Base-by-base conservation (phyloP, 2,797 vertebrate genomes). In the Sebastes matsubarae region DNA sequence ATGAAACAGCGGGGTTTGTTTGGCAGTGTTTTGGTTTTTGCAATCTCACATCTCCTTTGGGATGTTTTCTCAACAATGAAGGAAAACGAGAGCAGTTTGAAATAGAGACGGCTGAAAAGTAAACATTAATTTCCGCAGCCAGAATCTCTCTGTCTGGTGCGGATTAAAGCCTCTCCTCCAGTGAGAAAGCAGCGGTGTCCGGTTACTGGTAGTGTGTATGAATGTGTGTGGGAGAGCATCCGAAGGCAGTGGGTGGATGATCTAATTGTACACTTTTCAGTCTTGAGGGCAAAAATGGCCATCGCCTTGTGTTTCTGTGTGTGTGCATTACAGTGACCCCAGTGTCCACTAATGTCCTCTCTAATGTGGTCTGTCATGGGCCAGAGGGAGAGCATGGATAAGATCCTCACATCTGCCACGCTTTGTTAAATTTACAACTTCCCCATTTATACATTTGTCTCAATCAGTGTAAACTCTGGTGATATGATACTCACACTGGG, bases 111-210 rank as follows among this genome's bases (percentile, higher is more conserved):
- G 73, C 77, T 65, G 75, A 61, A 92, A 92, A 89, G 92, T 92
- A 94, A 94, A 95, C 93, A 94, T 94, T 94, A 83, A 95, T 95
- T 94, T 94, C 93, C 92, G 86, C 71, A 70, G 90, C 68, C 88
- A 83, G 88, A 90, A 90, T 91, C 90, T 91, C 80, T 79, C 58
- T 86, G 90, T 89, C 93, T 94, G 93, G 89, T 93, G 92, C 85
- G 81, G 81, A 93, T 94, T 93, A 91, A 90, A 79, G 60, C 81
- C 81, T 74, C 79, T 75, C 70, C 75, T 76, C 81, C 75, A 52
- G 81, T 71, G 75, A 89, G 80, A 83, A 75, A 72, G 85, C 79
- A 27, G 66, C 68, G 24, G 83, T 76, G 89, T 91, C 83, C 64
- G 63, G 86, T 92, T 91, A 83, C 92, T 60, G 79, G 73, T 30